Percentiles rank a stretch among this genome's conserved stretches.
Evolutionary conservation across 2,888 invertebrate species (phyloP).

Genomic region (Rhamnusium bicolor): DNA sequence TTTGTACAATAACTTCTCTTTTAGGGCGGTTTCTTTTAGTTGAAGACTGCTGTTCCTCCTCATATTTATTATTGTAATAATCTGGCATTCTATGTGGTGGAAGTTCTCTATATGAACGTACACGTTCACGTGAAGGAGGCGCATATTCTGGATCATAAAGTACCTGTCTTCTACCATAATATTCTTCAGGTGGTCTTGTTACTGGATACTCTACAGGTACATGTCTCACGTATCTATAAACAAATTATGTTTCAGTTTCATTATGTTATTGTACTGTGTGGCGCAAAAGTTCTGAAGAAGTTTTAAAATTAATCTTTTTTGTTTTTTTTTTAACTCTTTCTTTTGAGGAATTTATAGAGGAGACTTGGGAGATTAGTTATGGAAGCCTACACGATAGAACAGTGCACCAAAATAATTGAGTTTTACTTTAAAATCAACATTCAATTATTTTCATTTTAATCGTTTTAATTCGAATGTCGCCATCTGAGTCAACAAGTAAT

Average conservation of each 20-base stretch:
- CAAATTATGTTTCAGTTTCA: conserved; percentile 4
- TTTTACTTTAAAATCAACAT: no score
- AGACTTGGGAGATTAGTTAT: no score
- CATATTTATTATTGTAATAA: conserved; percentile 70
- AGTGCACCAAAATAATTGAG: no score
- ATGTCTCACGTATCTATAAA: conserved; percentile 63
- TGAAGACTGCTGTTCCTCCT: conserved; percentile 69
- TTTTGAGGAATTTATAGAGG: no score
- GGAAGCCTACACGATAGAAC: no score
- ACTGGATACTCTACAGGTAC: conserved; percentile 63
- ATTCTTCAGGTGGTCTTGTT: conserved; percentile 60
- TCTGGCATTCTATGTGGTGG: conserved; percentile 75
- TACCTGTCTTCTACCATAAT: conserved; percentile 66
- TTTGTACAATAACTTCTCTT: conserved; percentile 83
- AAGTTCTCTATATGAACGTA: conserved; percentile 72
- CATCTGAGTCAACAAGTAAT: no score
- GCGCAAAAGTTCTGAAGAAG: no score
- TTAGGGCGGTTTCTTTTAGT: conserved; percentile 72
- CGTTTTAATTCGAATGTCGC: no score
- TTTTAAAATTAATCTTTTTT: no score
- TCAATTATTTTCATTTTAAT: no score
- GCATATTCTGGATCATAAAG: conserved; percentile 68
- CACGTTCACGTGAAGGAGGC: conserved; percentile 66
- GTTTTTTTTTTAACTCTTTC: no score
- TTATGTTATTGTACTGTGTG: not conserved